phyloP scores from a whole-genome alignment of 2,113 vertebrate genomes.

The Rutilus rutilus region DNA sequence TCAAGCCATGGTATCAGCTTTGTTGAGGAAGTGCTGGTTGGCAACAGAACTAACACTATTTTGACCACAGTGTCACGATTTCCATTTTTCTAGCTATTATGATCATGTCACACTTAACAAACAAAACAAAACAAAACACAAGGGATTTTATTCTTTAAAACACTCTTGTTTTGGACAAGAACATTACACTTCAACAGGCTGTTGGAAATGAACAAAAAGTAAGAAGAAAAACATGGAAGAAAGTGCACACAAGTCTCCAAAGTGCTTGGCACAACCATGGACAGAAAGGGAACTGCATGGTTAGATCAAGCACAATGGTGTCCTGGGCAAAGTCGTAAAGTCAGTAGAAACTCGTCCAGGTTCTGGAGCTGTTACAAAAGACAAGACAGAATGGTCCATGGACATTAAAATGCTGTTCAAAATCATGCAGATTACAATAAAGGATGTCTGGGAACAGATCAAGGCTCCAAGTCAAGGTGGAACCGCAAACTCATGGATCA shows the following conservation, averaged over 20 bases:
- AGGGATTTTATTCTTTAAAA: constrained; percentile 23
- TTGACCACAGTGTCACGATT: background rate
- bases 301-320: constrained; percentile 88
- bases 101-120: background rate
- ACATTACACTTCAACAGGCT: background rate
- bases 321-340: constrained; percentile 64
- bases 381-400: background rate
- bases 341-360: constrained; percentile 14
- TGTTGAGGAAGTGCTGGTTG: background rate
- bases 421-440: constrained; percentile 28
- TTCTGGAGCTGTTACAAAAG: constrained; percentile 23
- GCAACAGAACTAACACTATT: background rate
- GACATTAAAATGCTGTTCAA: background rate
- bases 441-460: constrained; percentile 16
- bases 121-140: constrained; percentile 26
- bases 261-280: constrained; percentile 85
- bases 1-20: background rate
- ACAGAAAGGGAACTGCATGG: constrained; percentile 79
- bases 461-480: background rate
- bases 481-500: background rate
- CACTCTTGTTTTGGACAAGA: background rate
- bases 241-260: constrained; percentile 75
- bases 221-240: background rate
- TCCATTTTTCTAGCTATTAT: background rate
- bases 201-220: background rate